Evolutionary conservation across 2,797 vertebrate genomes (phyloP).

Genomic region (Pristis pectinata): DNA sequence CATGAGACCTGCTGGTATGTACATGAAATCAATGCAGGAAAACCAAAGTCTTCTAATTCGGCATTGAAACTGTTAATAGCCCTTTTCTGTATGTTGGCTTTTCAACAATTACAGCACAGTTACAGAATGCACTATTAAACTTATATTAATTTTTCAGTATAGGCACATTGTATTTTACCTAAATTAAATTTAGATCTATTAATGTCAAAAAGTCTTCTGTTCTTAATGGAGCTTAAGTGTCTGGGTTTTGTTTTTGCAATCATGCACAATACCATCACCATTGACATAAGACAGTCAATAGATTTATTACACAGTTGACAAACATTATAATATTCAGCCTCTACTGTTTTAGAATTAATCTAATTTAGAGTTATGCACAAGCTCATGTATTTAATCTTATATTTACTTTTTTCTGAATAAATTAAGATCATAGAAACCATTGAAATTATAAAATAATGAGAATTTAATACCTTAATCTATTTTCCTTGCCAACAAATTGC

Average conservation of each 20-base stretch:
- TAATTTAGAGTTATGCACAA: neutral
- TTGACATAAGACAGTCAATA: neutral
- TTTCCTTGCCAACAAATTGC: neutral
- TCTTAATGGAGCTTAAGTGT: neutral
- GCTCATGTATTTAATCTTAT: neutral
- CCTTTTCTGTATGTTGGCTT: neutral
- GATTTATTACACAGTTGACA: neutral
- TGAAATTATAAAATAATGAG: neutral
- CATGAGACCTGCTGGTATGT: neutral
- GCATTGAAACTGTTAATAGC: neutral
- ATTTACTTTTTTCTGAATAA: constrained; percentile 4
- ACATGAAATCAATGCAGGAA: neutral
- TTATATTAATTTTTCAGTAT: neutral
- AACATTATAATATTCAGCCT: neutral
- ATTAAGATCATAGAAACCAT: neutral
- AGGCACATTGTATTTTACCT: neutral
- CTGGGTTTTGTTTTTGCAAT: neutral
- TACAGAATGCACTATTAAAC: neutral
- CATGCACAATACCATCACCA: neutral
- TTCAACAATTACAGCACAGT: neutral
- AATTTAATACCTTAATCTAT: neutral
- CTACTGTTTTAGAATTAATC: constrained; percentile 9
- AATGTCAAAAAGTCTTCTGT: neutral
- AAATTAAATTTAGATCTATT: constrained; percentile 5
- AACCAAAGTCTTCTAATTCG: neutral